Percentiles rank a stretch among this genome's conserved stretches.
Conservation (phyloP, 2,113 vertebrate genomes). For the Tetrax tetrax region DNA sequence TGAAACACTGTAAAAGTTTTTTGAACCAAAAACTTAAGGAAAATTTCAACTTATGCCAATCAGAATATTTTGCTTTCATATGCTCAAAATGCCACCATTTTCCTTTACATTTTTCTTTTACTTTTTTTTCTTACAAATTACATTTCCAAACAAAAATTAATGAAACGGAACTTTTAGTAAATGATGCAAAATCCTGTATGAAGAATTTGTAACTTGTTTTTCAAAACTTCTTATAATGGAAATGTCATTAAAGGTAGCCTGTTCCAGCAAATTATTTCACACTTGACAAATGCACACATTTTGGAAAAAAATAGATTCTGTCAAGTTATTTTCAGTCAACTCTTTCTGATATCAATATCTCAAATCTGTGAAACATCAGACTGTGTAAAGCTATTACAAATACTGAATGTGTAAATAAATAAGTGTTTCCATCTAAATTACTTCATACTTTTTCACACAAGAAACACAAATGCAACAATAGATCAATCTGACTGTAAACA, state of each 20-base stretch:
- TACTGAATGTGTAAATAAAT: conserved; percentile 55
- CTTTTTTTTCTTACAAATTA: neutral
- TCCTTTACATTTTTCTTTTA: neutral
- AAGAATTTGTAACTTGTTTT: neutral
- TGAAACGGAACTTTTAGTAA: neutral
- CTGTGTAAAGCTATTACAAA: conserved; percentile 32
- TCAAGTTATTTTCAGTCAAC: neutral
- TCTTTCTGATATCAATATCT: neutral
- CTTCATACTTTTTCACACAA: conserved; percentile 67
- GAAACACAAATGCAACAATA: conserved; percentile 74
- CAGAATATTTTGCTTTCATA: neutral
- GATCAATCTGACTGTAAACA: conserved; percentile 77
- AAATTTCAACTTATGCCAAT: neutral
- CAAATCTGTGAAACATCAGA: neutral
- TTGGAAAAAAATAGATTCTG: neutral
- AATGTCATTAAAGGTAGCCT: neutral
- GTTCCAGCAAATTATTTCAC: neutral
- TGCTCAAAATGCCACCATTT: neutral
- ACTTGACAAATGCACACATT: neutral
- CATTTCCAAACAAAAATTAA: neutral
- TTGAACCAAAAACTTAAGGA: neutral
- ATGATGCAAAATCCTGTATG: neutral
- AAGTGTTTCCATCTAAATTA: conserved; percentile 68
- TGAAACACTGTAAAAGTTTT: neutral
- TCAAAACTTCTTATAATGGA: neutral